These are phyloP conservation scores for Columbina picui DNA, from an alignment of 2,113 vertebrate species.

Conservation along the genomic window DNA sequence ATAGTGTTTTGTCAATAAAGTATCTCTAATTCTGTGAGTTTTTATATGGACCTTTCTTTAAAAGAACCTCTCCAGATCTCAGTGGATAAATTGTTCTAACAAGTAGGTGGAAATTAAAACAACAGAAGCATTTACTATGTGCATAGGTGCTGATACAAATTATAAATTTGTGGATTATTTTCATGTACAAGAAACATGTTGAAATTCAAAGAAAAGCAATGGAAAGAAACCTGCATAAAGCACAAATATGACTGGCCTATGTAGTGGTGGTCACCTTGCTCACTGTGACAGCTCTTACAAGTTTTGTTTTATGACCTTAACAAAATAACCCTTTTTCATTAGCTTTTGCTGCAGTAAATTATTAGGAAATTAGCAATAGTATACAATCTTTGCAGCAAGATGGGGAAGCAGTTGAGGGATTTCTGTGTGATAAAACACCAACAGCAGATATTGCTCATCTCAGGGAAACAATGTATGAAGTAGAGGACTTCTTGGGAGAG, in stretches of 20 bases:
- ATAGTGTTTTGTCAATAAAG: not conserved
- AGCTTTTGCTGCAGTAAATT: not conserved
- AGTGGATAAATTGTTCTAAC: not conserved
- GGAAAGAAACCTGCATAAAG: not conserved
- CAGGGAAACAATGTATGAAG: not conserved
- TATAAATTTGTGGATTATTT: not conserved
- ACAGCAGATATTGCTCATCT: not conserved
- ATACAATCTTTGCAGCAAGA: not conserved
- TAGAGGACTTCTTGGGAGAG: not conserved
- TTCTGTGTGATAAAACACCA: not conserved
- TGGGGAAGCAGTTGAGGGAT: not conserved
- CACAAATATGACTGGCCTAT: not conserved
- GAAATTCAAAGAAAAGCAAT: not conserved
- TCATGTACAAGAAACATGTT: not conserved
- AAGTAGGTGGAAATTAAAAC: not conserved
- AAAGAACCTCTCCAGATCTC: not conserved
- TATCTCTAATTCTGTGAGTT: not conserved
- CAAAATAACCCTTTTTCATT: not conserved
- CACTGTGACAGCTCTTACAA: not conserved
- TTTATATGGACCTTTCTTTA: not conserved
- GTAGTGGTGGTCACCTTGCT: not conserved
- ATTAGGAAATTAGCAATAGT: not conserved
- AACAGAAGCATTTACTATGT: not conserved
- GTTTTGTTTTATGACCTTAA: not conserved
- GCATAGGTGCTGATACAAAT: not conserved